Base-by-base conservation (phyloP, 2,113 vertebrate genomes). In the Petrocephalus zakoni region DNA sequence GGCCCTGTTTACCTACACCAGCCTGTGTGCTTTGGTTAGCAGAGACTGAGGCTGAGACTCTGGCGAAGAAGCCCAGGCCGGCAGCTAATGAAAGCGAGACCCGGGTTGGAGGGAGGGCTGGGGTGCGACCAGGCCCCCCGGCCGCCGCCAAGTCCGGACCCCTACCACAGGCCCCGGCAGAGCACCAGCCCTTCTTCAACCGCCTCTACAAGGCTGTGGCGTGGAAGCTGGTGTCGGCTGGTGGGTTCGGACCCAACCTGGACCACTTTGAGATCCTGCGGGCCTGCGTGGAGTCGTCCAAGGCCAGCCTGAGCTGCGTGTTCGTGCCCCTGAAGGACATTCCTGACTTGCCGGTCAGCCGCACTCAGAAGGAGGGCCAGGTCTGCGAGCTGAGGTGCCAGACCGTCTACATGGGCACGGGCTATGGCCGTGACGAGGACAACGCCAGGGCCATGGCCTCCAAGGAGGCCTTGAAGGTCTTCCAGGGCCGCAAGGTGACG, bases 331-430 rank as follows among this genome's bases (percentile, higher is more conserved):
- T 99, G 61, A 98, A 97, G 93, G 98, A 99, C 92, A 97, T 99
- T 83, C 94, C 96, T 2, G 98, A 99, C 93, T 95, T 99, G 90
- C 98, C 98, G 15, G 96, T 96, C 1, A 97, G 94, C 83, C 97
- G 97, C 92, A 96, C 96, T 19, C 98, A 98, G 93, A 96, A 97
- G 91, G 98, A 99, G 92, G 99, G 97, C 78, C 97, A 99, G 89
- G 98, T 99, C 89, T 99, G 98, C 53, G 98, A 99, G 94, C 95
- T 99, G 90, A 97, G 98, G 92, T 99, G 97, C 92, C 97, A 96
- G 92, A 95, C 96, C 49, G 97, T 98, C 46, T 99, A 99, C 95
- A 92, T 99, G 94, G 98, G 97, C 85, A 99, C 98, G 4, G 98
- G 98, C 52, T 99, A 99, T 75, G 98, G 98, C 17, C 97, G 97